Conservation (phyloP, 2,888 invertebrate genomes). For the Acrobasis consociella region DNA sequence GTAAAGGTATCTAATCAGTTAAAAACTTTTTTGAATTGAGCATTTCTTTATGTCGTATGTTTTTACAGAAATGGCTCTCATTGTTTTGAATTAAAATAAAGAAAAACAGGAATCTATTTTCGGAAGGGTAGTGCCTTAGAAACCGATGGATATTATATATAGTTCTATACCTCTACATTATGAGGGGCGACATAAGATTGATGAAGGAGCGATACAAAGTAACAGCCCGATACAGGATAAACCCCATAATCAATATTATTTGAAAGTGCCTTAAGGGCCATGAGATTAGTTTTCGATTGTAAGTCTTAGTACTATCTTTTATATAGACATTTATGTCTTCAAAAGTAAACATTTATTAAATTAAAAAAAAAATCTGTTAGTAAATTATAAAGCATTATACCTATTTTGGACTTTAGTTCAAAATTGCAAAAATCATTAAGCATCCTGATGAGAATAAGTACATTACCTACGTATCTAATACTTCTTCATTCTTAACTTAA, state of each 20-base stretch:
- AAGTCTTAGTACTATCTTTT: not conserved
- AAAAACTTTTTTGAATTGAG: too few species aligned
- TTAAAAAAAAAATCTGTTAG: too few species aligned
- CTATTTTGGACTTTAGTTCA: too few species aligned
- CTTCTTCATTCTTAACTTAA: too few species aligned
- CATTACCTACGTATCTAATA: too few species aligned
- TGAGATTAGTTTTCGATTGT: slow-evolving; percentile 4
- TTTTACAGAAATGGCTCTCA: too few species aligned
- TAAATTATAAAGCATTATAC: too few species aligned
- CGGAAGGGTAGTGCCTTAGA: not conserved
- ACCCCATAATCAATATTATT: slow-evolving; percentile 14
- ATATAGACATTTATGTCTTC: not conserved
- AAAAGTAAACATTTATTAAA: too few species aligned
- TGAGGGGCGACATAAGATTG: slow-evolving; percentile 17
- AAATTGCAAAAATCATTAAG: too few species aligned
- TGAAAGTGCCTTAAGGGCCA: not conserved
- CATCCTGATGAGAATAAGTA: too few species aligned
- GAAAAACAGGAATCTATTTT: slow-evolving; percentile 3
- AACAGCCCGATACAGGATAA: not conserved
- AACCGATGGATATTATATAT: not conserved
- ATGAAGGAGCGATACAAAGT: slow-evolving; percentile 8
- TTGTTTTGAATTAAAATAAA: not conserved
- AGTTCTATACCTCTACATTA: not conserved
- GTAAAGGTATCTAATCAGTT: too few species aligned
- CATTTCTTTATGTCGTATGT: too few species aligned